Evolutionary conservation across 2,888 invertebrate species (phyloP), one percentile per base, ranked within the genome.

Genomic region (Patella caerulea): DNA sequence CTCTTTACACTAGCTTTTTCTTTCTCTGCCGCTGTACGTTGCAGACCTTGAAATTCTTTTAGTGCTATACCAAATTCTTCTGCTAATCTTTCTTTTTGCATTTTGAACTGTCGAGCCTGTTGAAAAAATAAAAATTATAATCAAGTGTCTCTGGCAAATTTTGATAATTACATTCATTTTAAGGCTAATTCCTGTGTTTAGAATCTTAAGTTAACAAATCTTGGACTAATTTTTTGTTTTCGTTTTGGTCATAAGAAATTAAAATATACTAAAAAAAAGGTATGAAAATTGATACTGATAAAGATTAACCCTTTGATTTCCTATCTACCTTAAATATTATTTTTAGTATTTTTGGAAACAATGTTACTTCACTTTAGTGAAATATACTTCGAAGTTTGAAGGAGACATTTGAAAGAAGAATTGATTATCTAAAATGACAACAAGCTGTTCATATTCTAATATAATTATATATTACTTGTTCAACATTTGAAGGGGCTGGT

Each of bases 61-160:
- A 98, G 93, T 1, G 96, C 96, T 83, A 95, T 94, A 85, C 97
- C 95, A 91, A 98, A 98, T 91, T 98, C 98, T 90, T 97, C 97
- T 78, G 96, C 95, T 79, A 98, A 93, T 59, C 97, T 94, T 89
- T 98, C 98, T 84, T 95, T 94, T 87, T 96, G 95, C 92, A 98
- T 95, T 92, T 96, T 97, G 89, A 95, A 94, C 87, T 96, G 96
- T 83, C 96, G 94, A 92, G 95, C 94, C 53, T 81, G 80, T 45
- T 71, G 1, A 45, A 45, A 45, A 45, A 45, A 45, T 45, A 45
- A 45, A 45, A 45, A 71, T 56, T 76, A 74, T 70, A 71, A 53
- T 53, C 17, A 74, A 52, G 29, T 19, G 19, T 17, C 72, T 19
- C 17, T 24, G 19, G 19, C 29, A 19, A 17, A 71, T 24, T 17